Evolutionary conservation across 2,888 invertebrate genomes (phyloP), one percentile per base, ranked within the genome.

Genomic region (Ephialtes manifestator): DNA sequence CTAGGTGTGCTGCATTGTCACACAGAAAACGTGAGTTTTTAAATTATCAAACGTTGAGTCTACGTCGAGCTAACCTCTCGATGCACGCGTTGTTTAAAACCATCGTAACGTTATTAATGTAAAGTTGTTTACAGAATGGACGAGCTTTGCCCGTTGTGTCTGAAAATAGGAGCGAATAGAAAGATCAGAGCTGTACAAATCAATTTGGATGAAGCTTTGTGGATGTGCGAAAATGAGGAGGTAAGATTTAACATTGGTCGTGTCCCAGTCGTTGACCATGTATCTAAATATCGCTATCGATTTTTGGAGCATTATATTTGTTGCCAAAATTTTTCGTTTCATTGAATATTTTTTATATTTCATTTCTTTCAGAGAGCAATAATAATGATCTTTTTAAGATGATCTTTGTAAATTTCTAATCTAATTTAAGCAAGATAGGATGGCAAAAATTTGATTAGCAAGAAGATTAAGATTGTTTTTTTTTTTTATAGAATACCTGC

Each of bases 81-180:
- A 53, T 35, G 55, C 65, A 68, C 72, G 80, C 51, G 53, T 39
- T 58, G 15, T 63, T 51, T 11, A 28, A 20, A 67, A 78, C 4
- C 24, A 28, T 28, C 46, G 20, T 8, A 51, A 43, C 35, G 31
- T 8, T 55, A 20, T 18, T 5, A 2, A 46, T 43, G 2, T 51
- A 20, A 65, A 65, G 31, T 63, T 39, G 13, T 55, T 81, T 78
- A n/a, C 67, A 90, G 85, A 78, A 93, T 93, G 93, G 89, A 90
- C 65, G 89, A 90, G 53, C 88, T 89, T 83, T 93, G 93, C 71
- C 93, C 93, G 15, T 46, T 90, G 43, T 93, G 93, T 84, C 83
- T 86, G 11, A 90, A 91, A 85, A 91, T 87, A 79, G 93, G 92
- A 10, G n/a, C 70, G 1, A 89, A 88, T 71, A 89, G 74, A 5